Percentiles rank a stretch among this genome's conserved stretches.
Conservation (phyloP, 2,113 vertebrate genomes). For the Gobiocypris rarus region DNA sequence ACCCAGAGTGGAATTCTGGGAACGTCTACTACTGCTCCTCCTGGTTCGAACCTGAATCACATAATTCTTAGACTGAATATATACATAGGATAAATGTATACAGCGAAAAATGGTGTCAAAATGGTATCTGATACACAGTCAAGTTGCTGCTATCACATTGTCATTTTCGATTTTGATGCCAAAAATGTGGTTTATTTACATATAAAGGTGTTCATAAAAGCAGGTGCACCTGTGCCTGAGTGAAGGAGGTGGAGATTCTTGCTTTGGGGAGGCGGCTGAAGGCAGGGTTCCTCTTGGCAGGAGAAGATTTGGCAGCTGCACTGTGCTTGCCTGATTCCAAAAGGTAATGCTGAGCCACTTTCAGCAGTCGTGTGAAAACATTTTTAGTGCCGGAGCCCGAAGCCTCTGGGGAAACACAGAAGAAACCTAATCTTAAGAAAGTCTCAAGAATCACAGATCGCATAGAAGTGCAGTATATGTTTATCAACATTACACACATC, state of each 20-base stretch:
- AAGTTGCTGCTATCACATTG: background rate
- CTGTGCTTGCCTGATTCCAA: constrained; percentile 54
- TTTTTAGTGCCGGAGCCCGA: constrained; percentile 51
- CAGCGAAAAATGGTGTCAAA: background rate
- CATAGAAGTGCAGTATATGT: background rate
- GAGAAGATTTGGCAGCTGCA: constrained; percentile 44
- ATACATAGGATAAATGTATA: background rate
- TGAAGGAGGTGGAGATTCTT: constrained; percentile 55
- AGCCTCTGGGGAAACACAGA: constrained; percentile 47
- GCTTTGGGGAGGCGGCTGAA: constrained; percentile 43
- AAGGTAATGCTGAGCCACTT: constrained; percentile 66
- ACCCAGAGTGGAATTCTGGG: constrained; percentile 43
- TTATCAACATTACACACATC: background rate
- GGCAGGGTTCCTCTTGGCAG: constrained; percentile 39
- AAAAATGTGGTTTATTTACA: too few species aligned
- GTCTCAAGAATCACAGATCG: too few species aligned
- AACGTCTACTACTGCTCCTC: constrained; percentile 57
- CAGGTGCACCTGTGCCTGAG: constrained; percentile 63
- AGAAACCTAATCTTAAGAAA: background rate
- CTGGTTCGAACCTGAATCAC: constrained; percentile 57
- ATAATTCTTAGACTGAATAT: constrained; percentile 5
- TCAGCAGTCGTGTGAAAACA: constrained; percentile 64
- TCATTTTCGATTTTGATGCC: background rate
- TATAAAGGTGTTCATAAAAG: background rate
- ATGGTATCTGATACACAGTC: background rate